Evolutionary conservation across 1,140 invertebrate genomes (phyloP), one percentile per base, ranked within the genome.

Genomic region (Trichoplusia ni): DNA sequence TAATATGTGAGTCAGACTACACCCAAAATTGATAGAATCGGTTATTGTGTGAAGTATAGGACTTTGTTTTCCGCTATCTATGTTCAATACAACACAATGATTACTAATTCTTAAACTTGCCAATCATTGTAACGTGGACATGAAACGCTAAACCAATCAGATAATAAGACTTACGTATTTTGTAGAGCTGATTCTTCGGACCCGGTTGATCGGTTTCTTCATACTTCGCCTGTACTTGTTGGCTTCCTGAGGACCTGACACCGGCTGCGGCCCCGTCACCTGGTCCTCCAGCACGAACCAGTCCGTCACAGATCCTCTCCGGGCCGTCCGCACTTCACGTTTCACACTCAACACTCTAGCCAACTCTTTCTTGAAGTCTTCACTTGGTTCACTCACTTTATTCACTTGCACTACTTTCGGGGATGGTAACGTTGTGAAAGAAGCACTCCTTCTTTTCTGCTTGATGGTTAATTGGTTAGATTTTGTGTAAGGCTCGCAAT

Each of bases 281-380:
- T 81, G 74, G 18, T 89, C 86, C 59, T 90, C 86, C 9, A 90
- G 63, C 51, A 90, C 79, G 19, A 88, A 90, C 79, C 85, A 89
- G 69, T 89, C 86, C 0, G 89, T 90, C 9, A 86, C 86, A 0
- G 89, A 89, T 9, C 86, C 84, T 5, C 89, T 66, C 40, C 89
- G 73, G 2, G 59, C 64, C 4, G 54, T 66, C 25, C 61, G 64
- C 65, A 62, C 59, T 37, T 33, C 77, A 64, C 78, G 71, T 61
- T 77, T 81, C 56, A 73, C 61, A 75, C 69, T 66, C 54, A 87
- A 67, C 13, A 80, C 63, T 65, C 73, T 67, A 4, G 76, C 71
- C 67, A 90, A 78, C 61, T 90, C 84, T 23, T 67, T 60, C 46
- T 78, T 86, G 40, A 90, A 90, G 62, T 84, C 82, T 1, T 84